phyloP scores from a whole-genome alignment of 2,797 vertebrate genomes.

The Zalophus californianus region DNA sequence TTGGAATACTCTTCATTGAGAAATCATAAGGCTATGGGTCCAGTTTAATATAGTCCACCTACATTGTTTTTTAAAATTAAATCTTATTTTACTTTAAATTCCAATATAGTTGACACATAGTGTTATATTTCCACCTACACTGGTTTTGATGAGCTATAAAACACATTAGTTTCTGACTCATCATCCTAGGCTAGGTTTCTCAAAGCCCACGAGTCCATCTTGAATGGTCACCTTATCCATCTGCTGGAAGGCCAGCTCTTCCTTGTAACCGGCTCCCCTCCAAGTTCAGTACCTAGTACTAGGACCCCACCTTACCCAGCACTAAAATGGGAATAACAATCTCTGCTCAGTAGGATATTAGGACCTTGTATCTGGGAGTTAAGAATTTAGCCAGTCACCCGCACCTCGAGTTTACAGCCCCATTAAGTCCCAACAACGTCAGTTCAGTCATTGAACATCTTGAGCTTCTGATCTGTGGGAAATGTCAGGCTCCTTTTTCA shows the following conservation, averaged over 20 bases:
- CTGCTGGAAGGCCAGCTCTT: background rate
- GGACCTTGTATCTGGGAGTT: background rate
- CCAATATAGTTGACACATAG: background rate
- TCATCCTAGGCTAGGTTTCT: background rate
- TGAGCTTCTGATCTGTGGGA: background rate
- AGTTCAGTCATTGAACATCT: background rate
- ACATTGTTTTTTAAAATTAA: background rate
- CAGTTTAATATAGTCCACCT: background rate
- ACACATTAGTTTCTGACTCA: background rate
- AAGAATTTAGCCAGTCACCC: background rate
- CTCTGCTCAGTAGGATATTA: background rate
- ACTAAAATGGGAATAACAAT: background rate
- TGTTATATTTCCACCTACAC: background rate
- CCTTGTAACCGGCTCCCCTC: background rate
- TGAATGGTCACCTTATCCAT: background rate
- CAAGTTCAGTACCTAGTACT: background rate
- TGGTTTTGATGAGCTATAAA: conserved; percentile 10
- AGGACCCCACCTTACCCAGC: background rate
- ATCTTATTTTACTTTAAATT: background rate
- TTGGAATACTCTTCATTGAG: background rate
- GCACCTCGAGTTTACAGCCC: background rate
- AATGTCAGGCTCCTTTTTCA: background rate
- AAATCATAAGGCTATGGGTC: background rate
- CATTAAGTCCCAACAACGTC: background rate
- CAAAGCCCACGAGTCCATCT: background rate